A percentile compares a stretch with the other conserved stretches of the same genome.
phyloP scores from a whole-genome alignment of 2,888 invertebrate genomes.

The Andrena trimmerana region DNA sequence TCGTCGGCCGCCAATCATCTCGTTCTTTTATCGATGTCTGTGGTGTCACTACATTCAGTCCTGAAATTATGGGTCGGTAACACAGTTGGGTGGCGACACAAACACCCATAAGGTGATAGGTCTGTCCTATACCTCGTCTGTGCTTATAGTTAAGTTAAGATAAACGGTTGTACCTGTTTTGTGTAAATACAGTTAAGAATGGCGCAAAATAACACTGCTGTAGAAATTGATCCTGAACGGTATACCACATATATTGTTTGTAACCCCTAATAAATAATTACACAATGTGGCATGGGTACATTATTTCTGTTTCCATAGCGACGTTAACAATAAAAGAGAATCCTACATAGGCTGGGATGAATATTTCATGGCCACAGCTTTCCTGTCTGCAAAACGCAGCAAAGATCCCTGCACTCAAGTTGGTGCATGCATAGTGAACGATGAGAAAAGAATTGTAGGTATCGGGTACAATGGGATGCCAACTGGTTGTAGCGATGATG shows the following conservation, averaged over 20 bases:
- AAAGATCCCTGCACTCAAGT: slow-evolving; percentile 98
- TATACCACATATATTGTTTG: neutral
- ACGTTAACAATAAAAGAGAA: slow-evolving; percentile 86
- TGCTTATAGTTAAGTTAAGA: no score
- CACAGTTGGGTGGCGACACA: no score
- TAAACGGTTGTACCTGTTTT: no score
- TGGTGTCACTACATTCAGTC: no score
- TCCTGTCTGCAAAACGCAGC: slow-evolving; percentile 95
- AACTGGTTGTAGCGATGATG: slow-evolving; percentile 93
- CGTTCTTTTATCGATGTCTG: no score
- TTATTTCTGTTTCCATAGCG: slow-evolving; percentile 20
- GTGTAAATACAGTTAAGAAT: slow-evolving; percentile 11
- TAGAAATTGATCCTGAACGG: neutral
- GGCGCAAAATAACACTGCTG: neutral
- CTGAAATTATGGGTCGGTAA: no score
- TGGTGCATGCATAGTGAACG: slow-evolving; percentile 97
- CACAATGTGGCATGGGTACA: neutral
- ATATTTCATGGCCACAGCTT: slow-evolving; percentile 97
- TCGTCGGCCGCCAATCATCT: no score
- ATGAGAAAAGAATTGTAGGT: slow-evolving; percentile 94
- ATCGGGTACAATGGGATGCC: slow-evolving; percentile 99
- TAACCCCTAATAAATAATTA: neutral
- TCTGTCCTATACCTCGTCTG: no score
- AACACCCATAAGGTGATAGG: no score
- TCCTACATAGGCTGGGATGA: slow-evolving; percentile 95